Evolutionary conservation across 2,113 vertebrate genomes (phyloP).

Genomic region (Sander vitreus): DNA sequence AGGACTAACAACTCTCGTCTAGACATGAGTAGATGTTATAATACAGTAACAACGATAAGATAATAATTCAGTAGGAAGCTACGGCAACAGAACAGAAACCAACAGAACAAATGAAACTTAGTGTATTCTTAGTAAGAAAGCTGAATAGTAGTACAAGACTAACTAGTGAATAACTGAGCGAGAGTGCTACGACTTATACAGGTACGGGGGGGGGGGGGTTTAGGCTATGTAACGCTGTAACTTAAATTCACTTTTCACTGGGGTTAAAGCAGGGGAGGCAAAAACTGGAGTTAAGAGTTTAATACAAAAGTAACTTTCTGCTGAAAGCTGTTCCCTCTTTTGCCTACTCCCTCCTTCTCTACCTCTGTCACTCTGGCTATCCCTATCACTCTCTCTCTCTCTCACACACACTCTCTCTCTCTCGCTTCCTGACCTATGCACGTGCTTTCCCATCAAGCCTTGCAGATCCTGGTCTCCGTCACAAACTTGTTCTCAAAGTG

Average conservation of each 20-base stretch:
- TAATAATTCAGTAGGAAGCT: constrained; percentile 51
- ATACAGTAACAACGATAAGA: constrained; percentile 49
- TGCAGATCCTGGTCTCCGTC: constrained; percentile 93
- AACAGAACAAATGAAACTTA: constrained; percentile 58
- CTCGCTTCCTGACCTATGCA: background rate
- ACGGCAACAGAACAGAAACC: constrained; percentile 50
- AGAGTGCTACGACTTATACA: constrained; percentile 36
- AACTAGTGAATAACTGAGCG: constrained; percentile 50
- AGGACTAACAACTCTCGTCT: constrained; percentile 25
- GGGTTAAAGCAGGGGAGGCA: constrained; percentile 64
- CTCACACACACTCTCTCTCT: constrained; percentile 8
- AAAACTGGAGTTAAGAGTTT: constrained; percentile 50
- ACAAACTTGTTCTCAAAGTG: constrained; percentile 96
- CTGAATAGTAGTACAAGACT: constrained; percentile 49
- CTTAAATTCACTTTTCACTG: constrained; percentile 70
- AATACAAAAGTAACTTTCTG: constrained; percentile 74
- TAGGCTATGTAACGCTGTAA: constrained; percentile 52
- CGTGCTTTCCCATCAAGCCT: constrained; percentile 80
- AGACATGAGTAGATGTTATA: constrained; percentile 25
- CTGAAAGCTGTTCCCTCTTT: constrained; percentile 43
- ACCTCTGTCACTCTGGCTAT: background rate
- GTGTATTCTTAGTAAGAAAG: constrained; percentile 34
- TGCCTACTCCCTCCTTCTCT: constrained; percentile 44
- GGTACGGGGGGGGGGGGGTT: constrained; percentile 21
- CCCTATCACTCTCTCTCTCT: background rate